phyloP scores from a whole-genome alignment of 2,113 vertebrate species.

The Tragelaphus buxtoni region DNA sequence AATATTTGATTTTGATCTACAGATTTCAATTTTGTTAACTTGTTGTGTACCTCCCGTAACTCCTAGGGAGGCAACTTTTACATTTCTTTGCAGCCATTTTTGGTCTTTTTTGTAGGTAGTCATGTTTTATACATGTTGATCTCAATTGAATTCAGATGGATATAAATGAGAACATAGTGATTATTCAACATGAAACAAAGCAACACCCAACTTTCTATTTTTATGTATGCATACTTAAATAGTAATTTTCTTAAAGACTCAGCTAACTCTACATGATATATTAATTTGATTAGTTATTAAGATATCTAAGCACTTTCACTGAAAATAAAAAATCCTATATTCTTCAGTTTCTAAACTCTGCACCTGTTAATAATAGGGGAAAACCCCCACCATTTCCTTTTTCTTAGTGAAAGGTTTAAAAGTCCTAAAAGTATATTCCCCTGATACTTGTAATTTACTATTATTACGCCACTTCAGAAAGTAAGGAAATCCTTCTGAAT shows the following conservation, averaged over 20 bases:
- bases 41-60: neutral
- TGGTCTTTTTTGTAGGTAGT: neutral
- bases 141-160: constrained; percentile 24
- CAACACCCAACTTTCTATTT: neutral
- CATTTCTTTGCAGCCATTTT: neutral
- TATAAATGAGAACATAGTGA: neutral
- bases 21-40: neutral
- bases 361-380: constrained; percentile 26
- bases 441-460: constrained; percentile 55
- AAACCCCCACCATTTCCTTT: constrained; percentile 28
- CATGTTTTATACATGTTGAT: neutral
- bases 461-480: constrained; percentile 60
- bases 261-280: neutral
- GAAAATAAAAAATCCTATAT: neutral
- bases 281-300: neutral
- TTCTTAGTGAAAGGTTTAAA: constrained; percentile 39
- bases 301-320: neutral
- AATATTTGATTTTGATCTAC: neutral
- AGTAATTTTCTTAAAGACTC: neutral
- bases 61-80: neutral
- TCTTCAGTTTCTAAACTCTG: constrained; percentile 20
- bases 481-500: constrained; percentile 56
- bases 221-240: neutral
- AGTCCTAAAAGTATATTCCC: constrained; percentile 21
- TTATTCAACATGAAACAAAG: constrained; percentile 12